Percentiles rank a stretch among this genome's conserved stretches.
These are phyloP conservation scores for Miltochrista miniata DNA, from an alignment of 2,888 invertebrate genomes.

Conservation along the genomic window DNA sequence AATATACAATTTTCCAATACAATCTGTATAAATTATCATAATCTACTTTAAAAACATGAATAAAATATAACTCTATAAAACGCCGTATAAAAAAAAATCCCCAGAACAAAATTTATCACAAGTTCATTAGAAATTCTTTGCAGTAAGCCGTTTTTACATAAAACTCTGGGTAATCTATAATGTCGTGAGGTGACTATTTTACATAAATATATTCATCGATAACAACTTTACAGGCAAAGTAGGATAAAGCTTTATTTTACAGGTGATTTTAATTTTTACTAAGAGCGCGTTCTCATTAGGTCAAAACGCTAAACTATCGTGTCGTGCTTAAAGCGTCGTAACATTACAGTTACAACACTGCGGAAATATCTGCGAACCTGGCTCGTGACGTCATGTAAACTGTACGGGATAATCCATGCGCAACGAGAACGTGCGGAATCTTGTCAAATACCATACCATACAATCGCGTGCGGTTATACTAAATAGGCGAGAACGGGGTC, in stretches of 20 bases:
- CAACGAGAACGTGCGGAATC: no score
- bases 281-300: no score
- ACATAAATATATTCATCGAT: not conserved
- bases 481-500: no score
- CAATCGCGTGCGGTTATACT: no score
- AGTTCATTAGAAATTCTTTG: conserved; percentile 5
- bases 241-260: not conserved
- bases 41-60: conserved; percentile 15
- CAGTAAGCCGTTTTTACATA: conserved; percentile 16
- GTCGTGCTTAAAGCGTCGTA: no score
- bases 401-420: no score
- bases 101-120: conserved; percentile 10
- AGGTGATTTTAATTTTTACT: no score
- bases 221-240: not conserved
- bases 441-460: no score
- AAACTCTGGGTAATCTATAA: conserved; percentile 4
- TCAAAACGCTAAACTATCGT: no score
- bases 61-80: conserved; percentile 15
- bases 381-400: no score
- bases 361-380: no score
- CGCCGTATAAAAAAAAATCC: conserved; percentile 16
- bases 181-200: not conserved
- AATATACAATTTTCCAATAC: not conserved
- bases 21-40: conserved; percentile 13
- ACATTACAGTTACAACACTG: no score